A percentile compares a stretch with the other conserved stretches of the same genome.
These are phyloP conservation scores for Bolinopsis microptera DNA, from an alignment of 37 sponge, comb jelly and placozoan species.

Conservation along the genomic window DNA sequence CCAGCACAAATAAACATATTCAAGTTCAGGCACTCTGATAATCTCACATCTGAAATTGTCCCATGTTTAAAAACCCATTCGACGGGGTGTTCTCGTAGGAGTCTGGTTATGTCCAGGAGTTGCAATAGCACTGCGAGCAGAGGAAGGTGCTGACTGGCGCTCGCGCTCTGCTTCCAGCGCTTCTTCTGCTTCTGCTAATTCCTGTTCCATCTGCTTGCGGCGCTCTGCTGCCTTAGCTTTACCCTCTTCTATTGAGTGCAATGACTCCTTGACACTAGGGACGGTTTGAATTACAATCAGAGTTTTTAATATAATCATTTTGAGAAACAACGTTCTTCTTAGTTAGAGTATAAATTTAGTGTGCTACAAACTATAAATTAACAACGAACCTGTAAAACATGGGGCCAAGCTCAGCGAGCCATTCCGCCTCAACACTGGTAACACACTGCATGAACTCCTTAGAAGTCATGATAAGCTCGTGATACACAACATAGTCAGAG, in stretches of 20 bases:
- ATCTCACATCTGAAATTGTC: too few relatives aligned
- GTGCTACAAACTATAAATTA: too few relatives aligned
- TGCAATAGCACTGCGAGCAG: slow-evolving; percentile 46
- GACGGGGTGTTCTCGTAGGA: not conserved
- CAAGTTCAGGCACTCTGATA: too few relatives aligned
- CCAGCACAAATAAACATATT: too few relatives aligned
- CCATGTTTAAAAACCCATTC: slow-evolving; percentile 53
- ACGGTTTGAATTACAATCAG: not conserved
- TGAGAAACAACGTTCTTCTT: too few relatives aligned
- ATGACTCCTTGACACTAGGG: slow-evolving; percentile 92
- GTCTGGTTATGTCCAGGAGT: slow-evolving; percentile 59
- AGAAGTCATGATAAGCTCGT: slow-evolving; percentile 96
- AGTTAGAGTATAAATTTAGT: too few relatives aligned
- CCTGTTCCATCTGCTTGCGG: slow-evolving; percentile 63
- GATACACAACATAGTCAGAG: slow-evolving; percentile 98
- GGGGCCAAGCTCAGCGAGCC: slow-evolving; percentile 98
- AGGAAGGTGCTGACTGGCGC: slow-evolving; percentile 28
- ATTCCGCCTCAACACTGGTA: slow-evolving; percentile 94
- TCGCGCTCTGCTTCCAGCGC: slow-evolving; percentile 65
- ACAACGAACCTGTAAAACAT: slow-evolving; percentile 88
- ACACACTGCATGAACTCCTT: slow-evolving; percentile 99
- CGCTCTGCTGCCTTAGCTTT: slow-evolving; percentile 68
- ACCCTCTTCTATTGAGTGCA: slow-evolving; percentile 71
- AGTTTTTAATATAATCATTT: too few relatives aligned
- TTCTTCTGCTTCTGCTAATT: slow-evolving; percentile 65